phyloP scores from a whole-genome alignment of 2,888 invertebrate species.

The Exocentrus adspersus region DNA sequence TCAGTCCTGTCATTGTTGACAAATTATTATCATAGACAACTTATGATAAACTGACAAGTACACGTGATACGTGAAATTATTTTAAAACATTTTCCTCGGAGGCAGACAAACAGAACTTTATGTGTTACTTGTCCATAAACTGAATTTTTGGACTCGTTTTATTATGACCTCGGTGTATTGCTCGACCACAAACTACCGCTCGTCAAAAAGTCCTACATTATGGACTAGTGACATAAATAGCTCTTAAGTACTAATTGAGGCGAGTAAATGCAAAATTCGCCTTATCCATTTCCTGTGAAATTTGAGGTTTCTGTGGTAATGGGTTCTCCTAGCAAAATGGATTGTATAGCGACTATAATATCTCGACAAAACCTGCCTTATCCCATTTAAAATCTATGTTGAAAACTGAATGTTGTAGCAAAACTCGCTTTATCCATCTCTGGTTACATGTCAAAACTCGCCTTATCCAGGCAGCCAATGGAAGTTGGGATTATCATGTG shows the following conservation, averaged over 20 bases:
- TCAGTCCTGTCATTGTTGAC: no score
- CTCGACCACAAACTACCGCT: no score
- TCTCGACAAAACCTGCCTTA: not conserved
- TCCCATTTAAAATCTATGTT: not conserved
- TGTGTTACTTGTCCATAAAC: no score
- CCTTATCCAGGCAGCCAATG: not conserved
- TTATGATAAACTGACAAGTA: no score
- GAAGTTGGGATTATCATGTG: not conserved
- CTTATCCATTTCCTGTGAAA: not conserved
- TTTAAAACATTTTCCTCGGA: no score
- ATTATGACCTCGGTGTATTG: no score
- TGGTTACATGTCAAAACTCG: not conserved
- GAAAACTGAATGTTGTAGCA: not conserved
- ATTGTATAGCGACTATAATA: not conserved
- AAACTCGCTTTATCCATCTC: not conserved
- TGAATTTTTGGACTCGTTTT: no score
- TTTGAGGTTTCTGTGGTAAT: not conserved
- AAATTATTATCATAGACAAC: no score
- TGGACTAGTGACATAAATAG: no score
- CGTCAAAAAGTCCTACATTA: no score
- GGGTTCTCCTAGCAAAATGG: not conserved
- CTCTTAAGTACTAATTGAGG: not conserved
- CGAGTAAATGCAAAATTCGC: not conserved
- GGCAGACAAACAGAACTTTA: no score
- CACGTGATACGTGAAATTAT: no score